phyloP scores from a whole-genome alignment of 2,888 invertebrate species.

The Tridacna gigas region DNA sequence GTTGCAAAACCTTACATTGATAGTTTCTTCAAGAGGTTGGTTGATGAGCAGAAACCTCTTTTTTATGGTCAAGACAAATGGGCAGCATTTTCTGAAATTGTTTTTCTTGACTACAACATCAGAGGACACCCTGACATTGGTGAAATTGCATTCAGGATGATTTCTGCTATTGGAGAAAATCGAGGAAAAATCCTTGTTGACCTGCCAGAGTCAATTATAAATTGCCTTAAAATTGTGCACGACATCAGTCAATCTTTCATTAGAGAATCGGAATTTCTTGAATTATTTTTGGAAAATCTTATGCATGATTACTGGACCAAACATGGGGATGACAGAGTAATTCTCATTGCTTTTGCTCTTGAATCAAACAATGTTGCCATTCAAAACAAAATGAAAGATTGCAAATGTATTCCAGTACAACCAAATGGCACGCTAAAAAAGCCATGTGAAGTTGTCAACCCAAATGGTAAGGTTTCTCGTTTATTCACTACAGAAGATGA shows the following conservation, averaged over 20 bases:
- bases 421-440: slow-evolving; percentile 33
- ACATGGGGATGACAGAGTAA: neutral
- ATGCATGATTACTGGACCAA: slow-evolving; percentile 27
- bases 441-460: slow-evolving; percentile 72
- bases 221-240: neutral
- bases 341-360: slow-evolving; percentile 18
- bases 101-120: slow-evolving; percentile 49
- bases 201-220: slow-evolving; percentile 21
- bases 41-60: slow-evolving; percentile 16
- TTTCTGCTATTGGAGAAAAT: slow-evolving; percentile 11
- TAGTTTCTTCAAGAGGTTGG: slow-evolving; percentile 35
- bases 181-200: slow-evolving; percentile 22
- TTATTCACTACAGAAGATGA: slow-evolving; percentile 70
- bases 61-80: slow-evolving; percentile 40
- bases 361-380: neutral
- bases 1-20: neutral
- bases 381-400: slow-evolving; percentile 31
- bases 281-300: slow-evolving; percentile 24
- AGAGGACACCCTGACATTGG: slow-evolving; percentile 39
- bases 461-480: slow-evolving; percentile 52
- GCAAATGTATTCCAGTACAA: slow-evolving; percentile 39
- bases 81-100: slow-evolving; percentile 34
- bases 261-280: slow-evolving; percentile 14
- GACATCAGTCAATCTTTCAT: neutral
- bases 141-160: slow-evolving; percentile 31